These are phyloP conservation scores for Syngnathus acus DNA, from an alignment of 2,797 vertebrate species.

Conservation along the genomic window DNA sequence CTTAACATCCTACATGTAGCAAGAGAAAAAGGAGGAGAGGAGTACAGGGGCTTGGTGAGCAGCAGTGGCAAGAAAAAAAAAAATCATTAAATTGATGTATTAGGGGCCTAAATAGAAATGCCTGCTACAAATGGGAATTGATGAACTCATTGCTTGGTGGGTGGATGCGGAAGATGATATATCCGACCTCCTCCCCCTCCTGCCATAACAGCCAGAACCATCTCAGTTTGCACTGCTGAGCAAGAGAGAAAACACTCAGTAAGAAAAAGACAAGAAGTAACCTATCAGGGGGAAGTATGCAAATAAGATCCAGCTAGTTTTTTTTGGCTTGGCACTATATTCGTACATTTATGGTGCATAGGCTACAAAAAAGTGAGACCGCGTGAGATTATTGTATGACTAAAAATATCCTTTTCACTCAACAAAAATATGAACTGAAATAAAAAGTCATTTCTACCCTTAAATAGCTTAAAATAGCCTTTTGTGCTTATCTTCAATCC, in stretches of 20 bases:
- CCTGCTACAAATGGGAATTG: constrained; percentile 71
- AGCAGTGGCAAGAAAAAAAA: constrained; percentile 26
- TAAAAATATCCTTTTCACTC: background rate
- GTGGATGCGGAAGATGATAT: constrained; percentile 40
- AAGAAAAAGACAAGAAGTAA: constrained; percentile 43
- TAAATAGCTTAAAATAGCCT: too few species aligned
- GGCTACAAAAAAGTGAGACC: too few species aligned
- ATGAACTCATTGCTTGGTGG: constrained; percentile 65
- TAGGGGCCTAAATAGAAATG: constrained; percentile 73
- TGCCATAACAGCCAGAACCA: constrained; percentile 13
- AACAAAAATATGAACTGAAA: background rate
- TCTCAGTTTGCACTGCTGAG: constrained; percentile 43
- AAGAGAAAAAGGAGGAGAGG: constrained; percentile 19
- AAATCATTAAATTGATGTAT: constrained; percentile 75
- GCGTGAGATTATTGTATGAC: too few species aligned
- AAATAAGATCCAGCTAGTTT: background rate
- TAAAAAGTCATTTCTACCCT: too few species aligned
- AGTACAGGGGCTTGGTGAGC: constrained; percentile 2
- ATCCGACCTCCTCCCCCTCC: constrained; percentile 2
- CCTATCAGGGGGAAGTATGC: constrained; percentile 36
- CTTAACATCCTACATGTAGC: constrained; percentile 60
- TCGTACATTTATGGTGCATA: too few species aligned
- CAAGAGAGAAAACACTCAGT: constrained; percentile 25
- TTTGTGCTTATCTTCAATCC: constrained; percentile 6
- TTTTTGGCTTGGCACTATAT: background rate